phyloP scores from a whole-genome alignment of 2,113 vertebrate species.

The Chaetorhynchus papuensis region DNA sequence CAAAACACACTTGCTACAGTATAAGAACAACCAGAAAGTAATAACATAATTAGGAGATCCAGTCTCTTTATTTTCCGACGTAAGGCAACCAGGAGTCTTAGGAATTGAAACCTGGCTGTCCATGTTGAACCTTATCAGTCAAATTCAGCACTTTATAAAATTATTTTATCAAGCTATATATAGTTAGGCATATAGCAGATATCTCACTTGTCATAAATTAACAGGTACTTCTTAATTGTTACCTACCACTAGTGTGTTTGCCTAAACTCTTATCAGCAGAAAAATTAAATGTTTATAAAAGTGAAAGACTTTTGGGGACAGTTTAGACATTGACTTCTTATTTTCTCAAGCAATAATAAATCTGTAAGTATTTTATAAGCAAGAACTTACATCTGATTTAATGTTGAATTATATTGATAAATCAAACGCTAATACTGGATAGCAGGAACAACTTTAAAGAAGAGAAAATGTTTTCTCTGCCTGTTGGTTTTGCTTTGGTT shows the following conservation, averaged over 20 bases:
- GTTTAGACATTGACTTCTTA: not conserved
- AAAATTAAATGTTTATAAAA: not conserved
- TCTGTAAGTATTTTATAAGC: conserved; percentile 13
- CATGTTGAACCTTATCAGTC: not conserved
- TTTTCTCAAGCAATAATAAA: conserved; percentile 22
- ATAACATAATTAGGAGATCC: not conserved
- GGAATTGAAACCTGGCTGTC: not conserved
- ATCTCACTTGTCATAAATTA: not conserved
- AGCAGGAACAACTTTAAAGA: conserved; percentile 25
- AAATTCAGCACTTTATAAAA: not conserved
- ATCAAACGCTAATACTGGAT: conserved; percentile 13
- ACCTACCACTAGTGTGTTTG: not conserved
- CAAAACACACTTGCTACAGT: not conserved
- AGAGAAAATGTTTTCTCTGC: not conserved
- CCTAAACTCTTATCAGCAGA: not conserved
- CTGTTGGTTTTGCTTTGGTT: conserved; percentile 73
- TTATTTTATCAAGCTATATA: not conserved
- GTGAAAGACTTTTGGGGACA: not conserved
- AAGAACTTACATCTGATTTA: not conserved
- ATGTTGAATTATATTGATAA: not conserved
- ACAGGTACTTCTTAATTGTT: not conserved
- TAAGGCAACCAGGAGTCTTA: not conserved
- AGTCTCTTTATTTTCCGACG: not conserved
- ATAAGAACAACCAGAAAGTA: not conserved
- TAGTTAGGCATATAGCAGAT: not conserved